Percentiles rank a stretch among this genome's conserved stretches.
Conservation (phyloP, 1,140 invertebrate genomes). For the Platyscapa corneri region DNA sequence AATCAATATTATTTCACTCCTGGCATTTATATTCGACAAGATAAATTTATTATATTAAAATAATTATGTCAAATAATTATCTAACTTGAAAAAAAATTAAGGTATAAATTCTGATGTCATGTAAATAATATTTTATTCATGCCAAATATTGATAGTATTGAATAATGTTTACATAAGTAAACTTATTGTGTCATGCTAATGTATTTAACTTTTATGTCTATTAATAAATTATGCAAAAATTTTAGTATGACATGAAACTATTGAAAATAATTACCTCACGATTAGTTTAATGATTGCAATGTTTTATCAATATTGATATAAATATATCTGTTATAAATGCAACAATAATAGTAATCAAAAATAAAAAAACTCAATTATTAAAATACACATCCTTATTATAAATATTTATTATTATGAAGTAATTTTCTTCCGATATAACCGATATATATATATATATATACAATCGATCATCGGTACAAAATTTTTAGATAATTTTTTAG, state of each 20-base stretch:
- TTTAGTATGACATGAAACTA: background rate
- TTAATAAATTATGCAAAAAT: slow-evolving; percentile 20
- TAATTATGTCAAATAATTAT: background rate
- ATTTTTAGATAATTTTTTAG: background rate
- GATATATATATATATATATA: too few relatives aligned
- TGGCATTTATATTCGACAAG: background rate
- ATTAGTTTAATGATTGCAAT: background rate
- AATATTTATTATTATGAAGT: background rate
- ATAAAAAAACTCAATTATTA: background rate
- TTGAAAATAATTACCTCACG: background rate
- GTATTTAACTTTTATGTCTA: slow-evolving; percentile 3
- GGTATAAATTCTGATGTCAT: background rate
- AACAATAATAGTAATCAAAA: background rate
- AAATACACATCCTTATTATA: background rate
- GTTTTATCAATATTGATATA: background rate
- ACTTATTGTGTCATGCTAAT: background rate
- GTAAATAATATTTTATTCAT: background rate
- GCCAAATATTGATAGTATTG: slow-evolving; percentile 7
- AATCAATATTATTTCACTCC: background rate
- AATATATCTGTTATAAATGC: background rate
- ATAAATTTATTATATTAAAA: background rate
- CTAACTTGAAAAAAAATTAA: background rate
- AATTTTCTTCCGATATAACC: too few relatives aligned
- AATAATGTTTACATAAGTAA: slow-evolving; percentile 5
- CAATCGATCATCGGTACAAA: too few relatives aligned